Percentiles rank a stretch among this genome's conserved stretches.
phyloP scores from a whole-genome alignment of 2,888 invertebrate species.

The Apoda limacodes region DNA sequence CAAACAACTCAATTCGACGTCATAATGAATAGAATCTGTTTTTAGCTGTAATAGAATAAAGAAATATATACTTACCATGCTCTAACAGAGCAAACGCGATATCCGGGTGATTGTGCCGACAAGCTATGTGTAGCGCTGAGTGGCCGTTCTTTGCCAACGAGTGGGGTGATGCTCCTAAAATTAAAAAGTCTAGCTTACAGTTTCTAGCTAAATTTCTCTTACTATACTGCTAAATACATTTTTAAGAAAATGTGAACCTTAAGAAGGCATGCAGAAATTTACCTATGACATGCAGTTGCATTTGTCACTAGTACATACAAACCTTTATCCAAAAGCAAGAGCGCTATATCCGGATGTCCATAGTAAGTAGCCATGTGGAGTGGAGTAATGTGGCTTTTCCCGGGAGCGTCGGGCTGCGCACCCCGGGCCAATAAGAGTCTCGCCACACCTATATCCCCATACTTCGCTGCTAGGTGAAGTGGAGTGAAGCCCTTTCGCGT shows the following conservation, averaged over 20 bases:
- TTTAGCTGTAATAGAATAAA: too few species aligned
- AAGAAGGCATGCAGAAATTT: too few species aligned
- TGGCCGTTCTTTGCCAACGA: constrained; percentile 97
- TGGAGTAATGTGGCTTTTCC: constrained; percentile 95
- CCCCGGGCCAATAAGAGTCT: constrained; percentile 87
- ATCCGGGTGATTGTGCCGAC: constrained; percentile 98
- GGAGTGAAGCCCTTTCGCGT: constrained; percentile 98
- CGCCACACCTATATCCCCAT: constrained; percentile 93
- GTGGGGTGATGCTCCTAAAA: constrained; percentile 84
- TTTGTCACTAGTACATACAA: too few species aligned
- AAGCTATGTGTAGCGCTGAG: constrained; percentile 97
- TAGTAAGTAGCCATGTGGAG: constrained; percentile 98
- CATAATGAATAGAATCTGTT: too few species aligned
- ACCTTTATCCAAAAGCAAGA: constrained; percentile 90
- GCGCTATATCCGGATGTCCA: constrained; percentile 91
- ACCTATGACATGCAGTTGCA: too few species aligned
- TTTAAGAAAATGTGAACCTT: too few species aligned
- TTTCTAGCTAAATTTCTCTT: too few species aligned
- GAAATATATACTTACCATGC: constrained; percentile 83
- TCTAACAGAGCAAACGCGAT: constrained; percentile 94
- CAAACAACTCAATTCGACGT: too few species aligned
- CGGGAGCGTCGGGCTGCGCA: constrained; percentile 87
- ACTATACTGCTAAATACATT: too few species aligned
- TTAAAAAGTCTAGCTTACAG: constrained; percentile 28
- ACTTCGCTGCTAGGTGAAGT: constrained; percentile 96